A percentile compares a stretch with the other conserved stretches of the same genome.
Evolutionary conservation across 1,140 invertebrate species (phyloP).

Genomic region (Drosophila pallidifrons): DNA sequence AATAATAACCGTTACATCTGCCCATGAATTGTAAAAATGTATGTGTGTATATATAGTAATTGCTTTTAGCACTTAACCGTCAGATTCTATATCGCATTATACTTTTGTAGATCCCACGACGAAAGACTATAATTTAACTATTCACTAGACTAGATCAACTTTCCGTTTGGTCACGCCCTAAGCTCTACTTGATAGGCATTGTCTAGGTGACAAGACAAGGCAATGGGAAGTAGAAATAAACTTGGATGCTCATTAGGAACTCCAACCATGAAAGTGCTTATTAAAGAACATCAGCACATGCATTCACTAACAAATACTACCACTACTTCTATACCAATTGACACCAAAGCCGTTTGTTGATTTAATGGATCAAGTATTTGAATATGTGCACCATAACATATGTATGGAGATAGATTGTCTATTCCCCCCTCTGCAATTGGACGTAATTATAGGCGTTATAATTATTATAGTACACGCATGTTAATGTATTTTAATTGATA

Average conservation of each 20-base stretch:
- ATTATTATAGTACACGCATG: slow-evolving; percentile 67
- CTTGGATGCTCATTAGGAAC: slow-evolving; percentile 16
- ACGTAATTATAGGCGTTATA: slow-evolving; percentile 59
- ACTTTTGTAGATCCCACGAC: background rate
- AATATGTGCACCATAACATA: background rate
- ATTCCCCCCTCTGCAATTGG: slow-evolving; percentile 16
- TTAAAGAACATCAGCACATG: slow-evolving; percentile 19
- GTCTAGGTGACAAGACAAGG: slow-evolving; percentile 6
- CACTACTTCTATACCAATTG: too few species aligned
- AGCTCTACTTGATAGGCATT: slow-evolving; percentile 17
- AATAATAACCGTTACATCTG: slow-evolving; percentile 4
- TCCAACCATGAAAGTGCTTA: slow-evolving; percentile 27
- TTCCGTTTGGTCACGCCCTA: background rate
- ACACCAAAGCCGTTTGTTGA: slow-evolving; percentile 53
- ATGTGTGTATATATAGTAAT: slow-evolving; percentile 28
- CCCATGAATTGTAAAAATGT: slow-evolving; percentile 1
- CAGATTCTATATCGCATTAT: slow-evolving; percentile 5
- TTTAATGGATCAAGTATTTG: slow-evolving; percentile 38
- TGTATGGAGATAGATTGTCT: slow-evolving; percentile 5
- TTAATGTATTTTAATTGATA: slow-evolving; percentile 64
- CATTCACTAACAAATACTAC: background rate
- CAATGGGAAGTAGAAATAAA: slow-evolving; percentile 5
- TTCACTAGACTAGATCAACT: background rate
- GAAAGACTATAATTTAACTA: slow-evolving; percentile 12
- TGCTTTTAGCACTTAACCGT: background rate